Evolutionary conservation across 2,797 vertebrate species (phyloP).

Genomic region (Spea hammondii): DNA sequence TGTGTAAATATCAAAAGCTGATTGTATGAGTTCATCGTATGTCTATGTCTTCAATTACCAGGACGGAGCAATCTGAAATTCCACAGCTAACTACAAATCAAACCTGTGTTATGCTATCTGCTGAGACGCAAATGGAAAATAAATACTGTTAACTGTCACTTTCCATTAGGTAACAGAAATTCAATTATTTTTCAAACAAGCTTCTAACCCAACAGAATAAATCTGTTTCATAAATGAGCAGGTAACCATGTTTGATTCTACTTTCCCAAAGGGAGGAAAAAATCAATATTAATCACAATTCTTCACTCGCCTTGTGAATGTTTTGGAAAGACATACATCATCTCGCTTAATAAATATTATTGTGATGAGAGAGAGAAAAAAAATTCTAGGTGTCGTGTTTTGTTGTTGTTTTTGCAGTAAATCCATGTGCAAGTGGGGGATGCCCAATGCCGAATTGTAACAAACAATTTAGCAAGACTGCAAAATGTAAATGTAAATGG

Average conservation of each 20-base stretch:
- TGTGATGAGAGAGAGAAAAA: constrained; percentile 62
- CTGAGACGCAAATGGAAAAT: constrained; percentile 82
- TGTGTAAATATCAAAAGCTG: constrained; percentile 66
- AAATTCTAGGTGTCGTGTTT: constrained; percentile 38
- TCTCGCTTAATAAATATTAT: constrained; percentile 81
- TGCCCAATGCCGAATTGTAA: neutral
- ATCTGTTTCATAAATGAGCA: constrained; percentile 94
- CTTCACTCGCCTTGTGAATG: constrained; percentile 82
- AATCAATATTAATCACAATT: constrained; percentile 99
- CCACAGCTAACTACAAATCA: constrained; percentile 80
- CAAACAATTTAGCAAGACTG: neutral
- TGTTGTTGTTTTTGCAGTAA: constrained; percentile 4
- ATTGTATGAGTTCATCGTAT: constrained; percentile 70
- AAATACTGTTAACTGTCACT: constrained; percentile 91
- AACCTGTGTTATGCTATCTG: constrained; percentile 88
- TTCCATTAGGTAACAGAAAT: constrained; percentile 89
- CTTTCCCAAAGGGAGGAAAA: constrained; percentile 87
- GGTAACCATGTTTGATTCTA: constrained; percentile 93
- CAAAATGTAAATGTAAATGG: constrained; percentile 16
- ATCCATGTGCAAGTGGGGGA: constrained; percentile 11
- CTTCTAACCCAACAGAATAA: constrained; percentile 93
- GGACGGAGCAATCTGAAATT: constrained; percentile 77
- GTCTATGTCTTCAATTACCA: constrained; percentile 78
- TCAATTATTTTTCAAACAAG: constrained; percentile 98
- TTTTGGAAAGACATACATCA: constrained; percentile 80